Percentiles rank a stretch among this genome's conserved stretches.
Conservation (phyloP, 2,113 vertebrate genomes). For the Ctenomys sociabilis region DNA sequence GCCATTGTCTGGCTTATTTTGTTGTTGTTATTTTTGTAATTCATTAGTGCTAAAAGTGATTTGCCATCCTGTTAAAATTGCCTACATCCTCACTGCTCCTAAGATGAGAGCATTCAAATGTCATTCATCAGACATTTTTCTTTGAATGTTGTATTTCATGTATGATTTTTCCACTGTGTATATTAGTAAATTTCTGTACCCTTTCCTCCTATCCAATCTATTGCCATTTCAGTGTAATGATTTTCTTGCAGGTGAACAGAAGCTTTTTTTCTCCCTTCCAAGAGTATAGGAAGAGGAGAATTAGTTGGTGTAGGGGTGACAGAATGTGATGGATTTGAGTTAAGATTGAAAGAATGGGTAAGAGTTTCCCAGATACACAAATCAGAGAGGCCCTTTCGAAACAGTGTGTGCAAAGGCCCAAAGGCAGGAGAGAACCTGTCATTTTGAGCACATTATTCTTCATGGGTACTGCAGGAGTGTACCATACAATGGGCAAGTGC, state of each 20-base stretch:
- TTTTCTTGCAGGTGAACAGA: background rate
- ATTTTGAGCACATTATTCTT: background rate
- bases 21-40: no score
- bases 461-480: background rate
- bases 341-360: background rate
- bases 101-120: background rate
- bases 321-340: background rate
- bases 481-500: background rate
- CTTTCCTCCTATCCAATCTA: background rate
- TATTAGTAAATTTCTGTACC: background rate
- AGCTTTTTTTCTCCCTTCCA: background rate
- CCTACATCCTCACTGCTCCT: background rate
- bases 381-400: background rate
- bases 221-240: background rate
- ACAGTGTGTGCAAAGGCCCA: background rate
- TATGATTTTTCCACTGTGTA: background rate
- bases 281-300: background rate
- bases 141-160: background rate
- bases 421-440: background rate
- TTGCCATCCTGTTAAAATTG: background rate
- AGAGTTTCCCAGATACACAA: background rate
- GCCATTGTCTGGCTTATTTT: background rate
- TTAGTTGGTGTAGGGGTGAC: background rate
- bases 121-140: background rate
- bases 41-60: background rate